Conservation (phyloP, 2,888 invertebrate species). For the Nomada ruficornis region DNA sequence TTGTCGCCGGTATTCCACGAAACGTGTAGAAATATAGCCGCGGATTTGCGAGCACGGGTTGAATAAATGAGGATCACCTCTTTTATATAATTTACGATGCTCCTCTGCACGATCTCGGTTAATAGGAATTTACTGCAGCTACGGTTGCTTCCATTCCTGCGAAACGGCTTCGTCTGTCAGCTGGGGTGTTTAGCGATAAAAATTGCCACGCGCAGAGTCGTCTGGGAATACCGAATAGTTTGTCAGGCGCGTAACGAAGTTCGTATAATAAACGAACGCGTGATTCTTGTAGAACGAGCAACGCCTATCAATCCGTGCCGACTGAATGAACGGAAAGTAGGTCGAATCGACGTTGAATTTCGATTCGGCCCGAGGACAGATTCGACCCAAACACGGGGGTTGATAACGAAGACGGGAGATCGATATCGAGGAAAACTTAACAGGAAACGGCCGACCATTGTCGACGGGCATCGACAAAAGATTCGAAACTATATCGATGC, state of each 20-base stretch:
- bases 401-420: conserved; percentile 4
- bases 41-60: conserved; percentile 29
- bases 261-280: not conserved
- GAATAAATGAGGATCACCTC: conserved; percentile 7
- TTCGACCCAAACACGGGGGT: not conserved
- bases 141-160: not conserved
- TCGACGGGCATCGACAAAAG: conserved; percentile 11
- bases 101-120: conserved; percentile 11
- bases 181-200: not conserved
- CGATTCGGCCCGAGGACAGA: not conserved
- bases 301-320: not conserved
- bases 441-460: conserved; percentile 19
- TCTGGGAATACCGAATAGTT: not conserved
- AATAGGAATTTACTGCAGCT: not conserved
- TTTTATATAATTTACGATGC: conserved; percentile 16
- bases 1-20: conserved; percentile 18
- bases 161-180: too few relatives aligned
- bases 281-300: not conserved
- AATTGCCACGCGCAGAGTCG: not conserved
- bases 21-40: not conserved
- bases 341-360: conserved; percentile 17
- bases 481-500: not conserved
- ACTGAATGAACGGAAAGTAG: not conserved
- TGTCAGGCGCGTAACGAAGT: too few relatives aligned
- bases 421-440: conserved; percentile 28